Base-by-base conservation (phyloP, 1,140 invertebrate species). In the Drosophila baimaii region DNA sequence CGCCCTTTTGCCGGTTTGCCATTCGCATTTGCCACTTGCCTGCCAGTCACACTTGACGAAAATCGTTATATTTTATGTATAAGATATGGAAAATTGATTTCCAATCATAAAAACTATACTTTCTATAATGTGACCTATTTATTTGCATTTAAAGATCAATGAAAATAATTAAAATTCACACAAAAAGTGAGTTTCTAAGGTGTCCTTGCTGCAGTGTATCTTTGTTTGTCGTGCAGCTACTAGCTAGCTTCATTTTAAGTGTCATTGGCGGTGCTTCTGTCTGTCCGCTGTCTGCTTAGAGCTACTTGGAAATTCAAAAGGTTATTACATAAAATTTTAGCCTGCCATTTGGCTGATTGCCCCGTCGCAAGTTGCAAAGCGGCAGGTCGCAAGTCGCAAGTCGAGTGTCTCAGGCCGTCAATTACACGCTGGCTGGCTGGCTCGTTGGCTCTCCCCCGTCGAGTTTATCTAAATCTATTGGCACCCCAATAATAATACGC, bases 271-370 rank as follows among this genome's bases (percentile, higher is more conserved):
- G n/a, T 49, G 49, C 35, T 37, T 47, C 63, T 58, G 52, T 58
- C 69, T 71, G 65, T 64, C 44, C 61, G 47, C 46, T 62, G 57
- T 58, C 61, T 63, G 66, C 56, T 69, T 49, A 76, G 65, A 69
- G 74, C 77, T 80, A 88, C 84, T 89, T 89, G 78, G 69, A 84
- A 84, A 89, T 89, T 89, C 84, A 90, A 89, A 54, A 90, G 85
- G 84, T 79, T 89, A 89, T 89, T 90, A 90, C 81, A 89, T 89
- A 89, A 89, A 90, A 89, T 84, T 89, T 89, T 79, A 89, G 84
- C 81, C 64, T 81, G 80, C 85, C 84, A 89, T 90, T 90, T 81
- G 77, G 85, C 70, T 89, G 84, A 89, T 89, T 89, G 84, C 74
- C 77, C 77, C 81, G 73, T 74, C 88, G 88, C 69, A 58, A 66